Percentiles rank a stretch among this genome's conserved stretches.
Conservation (phyloP, 2,797 vertebrate species). For the Paedocypris micromegethes region DNA sequence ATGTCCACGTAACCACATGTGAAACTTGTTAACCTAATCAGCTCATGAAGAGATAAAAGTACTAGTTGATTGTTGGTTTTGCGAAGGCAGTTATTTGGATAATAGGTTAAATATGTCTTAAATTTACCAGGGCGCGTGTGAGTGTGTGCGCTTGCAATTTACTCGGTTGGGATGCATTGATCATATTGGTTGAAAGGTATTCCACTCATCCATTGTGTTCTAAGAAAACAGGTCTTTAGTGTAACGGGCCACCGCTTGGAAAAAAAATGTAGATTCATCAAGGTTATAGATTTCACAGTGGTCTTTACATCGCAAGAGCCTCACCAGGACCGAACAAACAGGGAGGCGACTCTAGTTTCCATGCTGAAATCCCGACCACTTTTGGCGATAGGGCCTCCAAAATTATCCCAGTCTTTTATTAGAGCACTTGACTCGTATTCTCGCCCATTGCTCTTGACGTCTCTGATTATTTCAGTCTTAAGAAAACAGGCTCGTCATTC, state of each 20-base stretch:
- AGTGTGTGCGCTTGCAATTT: conserved; percentile 30
- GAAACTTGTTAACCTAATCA: conserved; percentile 78
- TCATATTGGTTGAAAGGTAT: conserved; percentile 51
- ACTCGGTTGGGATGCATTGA: conserved; percentile 58
- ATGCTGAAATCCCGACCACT: conserved; percentile 15
- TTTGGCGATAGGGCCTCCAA: conserved; percentile 29
- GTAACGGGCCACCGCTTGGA: conserved; percentile 40
- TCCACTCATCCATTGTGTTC: conserved; percentile 55
- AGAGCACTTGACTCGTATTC: conserved; percentile 37
- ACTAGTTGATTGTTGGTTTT: conserved; percentile 72
- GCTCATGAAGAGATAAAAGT: conserved; percentile 76
- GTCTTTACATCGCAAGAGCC: conserved; percentile 58
- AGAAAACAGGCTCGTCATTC: conserved; percentile 38
- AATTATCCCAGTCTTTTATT: conserved; percentile 30
- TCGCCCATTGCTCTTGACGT: conserved; percentile 40
- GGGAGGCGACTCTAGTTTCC: conserved; percentile 33
- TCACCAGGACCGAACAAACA: conserved; percentile 27
- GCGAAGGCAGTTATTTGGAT: conserved; percentile 78
- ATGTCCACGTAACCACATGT: conserved; percentile 60
- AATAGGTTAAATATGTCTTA: conserved; percentile 74
- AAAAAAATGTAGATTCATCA: conserved; percentile 35
- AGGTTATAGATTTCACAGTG: conserved; percentile 60
- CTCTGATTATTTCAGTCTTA: conserved; percentile 45
- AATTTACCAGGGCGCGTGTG: conserved; percentile 53
- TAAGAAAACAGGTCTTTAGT: conserved; percentile 60